phyloP scores from a whole-genome alignment of 2,888 invertebrate genomes.

The Nomada fabriciana region DNA sequence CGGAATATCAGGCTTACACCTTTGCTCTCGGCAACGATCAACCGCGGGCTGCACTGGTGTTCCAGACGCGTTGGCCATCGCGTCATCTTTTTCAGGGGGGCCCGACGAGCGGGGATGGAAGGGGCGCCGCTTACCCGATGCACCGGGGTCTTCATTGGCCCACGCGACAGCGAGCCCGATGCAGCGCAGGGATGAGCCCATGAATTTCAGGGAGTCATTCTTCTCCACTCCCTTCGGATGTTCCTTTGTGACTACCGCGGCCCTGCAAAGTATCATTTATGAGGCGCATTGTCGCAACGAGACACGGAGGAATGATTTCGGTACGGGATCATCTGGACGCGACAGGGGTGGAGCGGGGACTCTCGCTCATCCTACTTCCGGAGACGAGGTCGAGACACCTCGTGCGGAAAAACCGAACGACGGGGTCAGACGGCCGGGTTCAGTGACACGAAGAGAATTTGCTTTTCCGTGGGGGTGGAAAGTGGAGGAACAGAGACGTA shows the following conservation, averaged over 20 bases:
- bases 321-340: neutral
- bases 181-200: neutral
- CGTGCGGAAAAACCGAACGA: slow-evolving; percentile 81
- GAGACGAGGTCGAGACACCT: slow-evolving; percentile 79
- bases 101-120: neutral
- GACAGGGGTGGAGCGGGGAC: slow-evolving; percentile 32
- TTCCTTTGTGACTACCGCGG: no score
- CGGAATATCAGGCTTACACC: slow-evolving; percentile 47
- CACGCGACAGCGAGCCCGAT: slow-evolving; percentile 6
- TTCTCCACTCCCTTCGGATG: neutral
- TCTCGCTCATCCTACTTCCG: slow-evolving; percentile 70
- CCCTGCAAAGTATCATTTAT: neutral
- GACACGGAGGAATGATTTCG: no score
- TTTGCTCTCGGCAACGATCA: slow-evolving; percentile 40
- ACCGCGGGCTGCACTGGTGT: slow-evolving; percentile 47
- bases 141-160: slow-evolving; percentile 51
- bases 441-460: slow-evolving; percentile 82
- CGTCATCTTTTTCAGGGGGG: slow-evolving; percentile 28
- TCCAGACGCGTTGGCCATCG: slow-evolving; percentile 34
- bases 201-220: neutral
- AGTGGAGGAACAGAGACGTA: slow-evolving; percentile 32
- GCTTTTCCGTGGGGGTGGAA: slow-evolving; percentile 74
- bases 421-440: slow-evolving; percentile 82
- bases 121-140: slow-evolving; percentile 39
- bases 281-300: no score